Conservation (phyloP, 1,140 invertebrate species). For the Pristionchus pacificus region DNA sequence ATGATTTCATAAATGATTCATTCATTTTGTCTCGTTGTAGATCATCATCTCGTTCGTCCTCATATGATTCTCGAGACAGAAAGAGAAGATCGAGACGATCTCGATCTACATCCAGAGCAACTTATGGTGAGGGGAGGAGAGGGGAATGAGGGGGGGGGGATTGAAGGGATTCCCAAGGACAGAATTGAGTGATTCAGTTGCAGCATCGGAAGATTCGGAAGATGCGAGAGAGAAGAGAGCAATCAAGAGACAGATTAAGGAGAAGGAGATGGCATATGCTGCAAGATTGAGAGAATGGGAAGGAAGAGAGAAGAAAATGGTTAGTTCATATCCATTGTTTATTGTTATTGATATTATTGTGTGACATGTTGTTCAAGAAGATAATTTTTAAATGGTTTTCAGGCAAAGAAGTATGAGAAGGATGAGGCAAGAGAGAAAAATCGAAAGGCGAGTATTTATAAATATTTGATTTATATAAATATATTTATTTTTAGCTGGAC, state of each 20-base stretch:
- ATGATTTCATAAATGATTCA: no score
- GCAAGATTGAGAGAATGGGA: conserved; percentile 69
- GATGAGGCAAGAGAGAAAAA: conserved; percentile 73
- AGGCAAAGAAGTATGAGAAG: conserved; percentile 84
- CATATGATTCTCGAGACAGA: background rate
- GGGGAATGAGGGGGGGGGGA: background rate
- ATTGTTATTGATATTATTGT: no score
- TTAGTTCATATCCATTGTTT: background rate
- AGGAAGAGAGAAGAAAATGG: conserved; percentile 67
- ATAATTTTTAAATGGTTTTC: no score
- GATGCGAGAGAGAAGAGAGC: conserved; percentile 21
- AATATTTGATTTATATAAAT: no score
- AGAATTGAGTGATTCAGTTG: no score
- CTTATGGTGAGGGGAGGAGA: background rate
- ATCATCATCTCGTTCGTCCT: background rate
- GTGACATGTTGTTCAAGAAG: no score
- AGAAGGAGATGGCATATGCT: conserved; percentile 29
- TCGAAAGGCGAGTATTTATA: no score
- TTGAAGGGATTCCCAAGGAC: background rate
- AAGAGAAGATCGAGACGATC: conserved; percentile 16
- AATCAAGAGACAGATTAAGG: conserved; percentile 25
- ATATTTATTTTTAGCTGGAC: no score
- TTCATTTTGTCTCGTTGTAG: no score
- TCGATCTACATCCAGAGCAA: conserved; percentile 10
- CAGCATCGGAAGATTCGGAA: conserved; percentile 21